Evolutionary conservation across 1,140 invertebrate species (phyloP).

Genomic region (Helicoverpa zea): DNA sequence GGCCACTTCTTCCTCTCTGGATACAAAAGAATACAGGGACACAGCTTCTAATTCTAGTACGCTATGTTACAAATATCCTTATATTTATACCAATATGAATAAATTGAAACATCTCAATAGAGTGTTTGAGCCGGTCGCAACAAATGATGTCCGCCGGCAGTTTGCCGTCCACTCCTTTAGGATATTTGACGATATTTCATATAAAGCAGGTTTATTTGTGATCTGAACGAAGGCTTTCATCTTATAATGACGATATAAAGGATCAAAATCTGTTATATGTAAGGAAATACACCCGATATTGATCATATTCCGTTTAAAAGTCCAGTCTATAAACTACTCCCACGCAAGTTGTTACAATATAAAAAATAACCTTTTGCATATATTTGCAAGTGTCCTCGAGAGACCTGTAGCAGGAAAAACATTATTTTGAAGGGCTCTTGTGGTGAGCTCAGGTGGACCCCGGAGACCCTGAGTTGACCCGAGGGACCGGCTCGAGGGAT

Average conservation of each 20-base stretch:
- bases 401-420: slow-evolving; percentile 1
- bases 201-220: background rate
- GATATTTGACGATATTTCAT: slow-evolving; percentile 25
- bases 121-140: background rate
- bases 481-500: background rate
- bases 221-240: background rate
- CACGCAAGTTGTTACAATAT: background rate
- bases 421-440: background rate
- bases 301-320: background rate
- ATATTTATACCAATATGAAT: background rate
- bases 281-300: background rate
- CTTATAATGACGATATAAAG: background rate
- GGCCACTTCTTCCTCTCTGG: no score
- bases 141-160: slow-evolving; percentile 5
- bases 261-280: background rate
- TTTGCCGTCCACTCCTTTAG: background rate
- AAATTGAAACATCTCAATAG: background rate
- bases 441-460: background rate
- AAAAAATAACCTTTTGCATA: background rate
- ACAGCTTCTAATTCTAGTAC: no score
- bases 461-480: background rate
- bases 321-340: background rate
- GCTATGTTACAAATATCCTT: no score
- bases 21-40: no score
- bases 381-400: background rate